Percentiles rank a stretch among this genome's conserved stretches.
Evolutionary conservation across 1,140 invertebrate species (phyloP).

Genomic region (Diorhabda sublineata): DNA sequence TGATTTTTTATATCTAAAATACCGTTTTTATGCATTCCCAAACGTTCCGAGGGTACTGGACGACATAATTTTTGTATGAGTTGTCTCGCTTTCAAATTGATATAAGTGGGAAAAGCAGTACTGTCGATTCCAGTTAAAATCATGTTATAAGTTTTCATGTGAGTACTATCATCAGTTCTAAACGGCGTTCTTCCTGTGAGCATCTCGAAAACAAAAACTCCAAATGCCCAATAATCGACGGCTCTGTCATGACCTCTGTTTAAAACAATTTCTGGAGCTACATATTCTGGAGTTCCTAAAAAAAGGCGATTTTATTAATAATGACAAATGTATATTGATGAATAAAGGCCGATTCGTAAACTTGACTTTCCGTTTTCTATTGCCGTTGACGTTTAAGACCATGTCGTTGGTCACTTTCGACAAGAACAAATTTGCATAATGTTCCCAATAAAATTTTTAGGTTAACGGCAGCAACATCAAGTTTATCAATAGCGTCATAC

Average conservation of each 20-base stretch:
- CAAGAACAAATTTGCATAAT: too few relatives aligned
- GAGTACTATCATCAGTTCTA: constrained; percentile 73
- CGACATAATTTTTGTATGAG: constrained; percentile 86
- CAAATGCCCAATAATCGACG: constrained; percentile 94
- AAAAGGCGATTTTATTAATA: neutral
- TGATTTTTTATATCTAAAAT: constrained; percentile 90
- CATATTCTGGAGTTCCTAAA: constrained; percentile 80
- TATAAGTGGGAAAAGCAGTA: constrained; percentile 75
- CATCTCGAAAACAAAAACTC: constrained; percentile 89
- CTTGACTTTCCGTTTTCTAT: too few relatives aligned
- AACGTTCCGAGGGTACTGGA: constrained; percentile 80
- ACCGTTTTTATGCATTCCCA: constrained; percentile 88
- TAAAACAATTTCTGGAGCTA: constrained; percentile 90
- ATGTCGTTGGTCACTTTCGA: too few relatives aligned
- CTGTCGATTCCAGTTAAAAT: constrained; percentile 89
- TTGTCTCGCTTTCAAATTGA: constrained; percentile 73
- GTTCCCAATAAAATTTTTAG: too few relatives aligned
- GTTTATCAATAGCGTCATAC: too few relatives aligned
- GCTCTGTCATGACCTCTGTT: constrained; percentile 88
- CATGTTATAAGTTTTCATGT: constrained; percentile 96
- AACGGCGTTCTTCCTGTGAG: constrained; percentile 87
- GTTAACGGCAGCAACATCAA: too few relatives aligned
- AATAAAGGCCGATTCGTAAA: too few relatives aligned
- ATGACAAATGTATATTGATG: too few relatives aligned
- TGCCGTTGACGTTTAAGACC: too few relatives aligned